These are phyloP conservation scores for Chlamydotis undulata DNA, from an alignment of 2,113 vertebrate genomes.

Conservation along the genomic window DNA sequence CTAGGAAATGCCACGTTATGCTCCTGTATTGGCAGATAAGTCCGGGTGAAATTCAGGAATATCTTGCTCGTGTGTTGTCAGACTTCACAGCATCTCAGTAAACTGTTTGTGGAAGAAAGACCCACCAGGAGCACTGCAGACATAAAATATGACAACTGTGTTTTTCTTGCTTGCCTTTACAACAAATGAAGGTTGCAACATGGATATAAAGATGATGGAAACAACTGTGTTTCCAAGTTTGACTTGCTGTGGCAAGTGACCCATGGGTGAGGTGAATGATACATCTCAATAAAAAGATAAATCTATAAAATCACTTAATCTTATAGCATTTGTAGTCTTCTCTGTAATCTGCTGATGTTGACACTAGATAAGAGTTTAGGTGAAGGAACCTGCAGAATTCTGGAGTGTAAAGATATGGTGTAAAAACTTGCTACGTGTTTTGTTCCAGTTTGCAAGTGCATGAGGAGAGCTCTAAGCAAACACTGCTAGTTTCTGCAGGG, in stretches of 20 bases:
- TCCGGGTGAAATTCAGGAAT: neutral
- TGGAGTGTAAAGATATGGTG: neutral
- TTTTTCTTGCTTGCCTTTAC: neutral
- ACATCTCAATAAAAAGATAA: neutral
- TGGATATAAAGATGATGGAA: neutral
- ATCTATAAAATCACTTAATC: neutral
- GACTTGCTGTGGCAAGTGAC: neutral
- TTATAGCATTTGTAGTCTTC: neutral
- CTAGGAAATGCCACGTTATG: neutral
- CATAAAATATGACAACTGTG: neutral
- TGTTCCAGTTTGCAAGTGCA: neutral
- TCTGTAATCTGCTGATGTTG: neutral
- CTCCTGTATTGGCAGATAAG: neutral
- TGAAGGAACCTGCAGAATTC: neutral
- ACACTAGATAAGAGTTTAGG: neutral
- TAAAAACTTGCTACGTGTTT: neutral
- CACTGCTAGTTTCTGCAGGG: neutral
- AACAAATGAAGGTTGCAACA: neutral
- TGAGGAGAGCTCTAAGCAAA: neutral
- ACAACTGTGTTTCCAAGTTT: neutral
- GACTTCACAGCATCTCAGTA: neutral
- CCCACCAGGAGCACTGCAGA: neutral
- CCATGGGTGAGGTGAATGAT: neutral
- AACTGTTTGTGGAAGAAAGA: neutral
- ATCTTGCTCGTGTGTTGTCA: neutral